phyloP scores from a whole-genome alignment of 1,140 invertebrate species.

The Zaprionus nigranus region DNA sequence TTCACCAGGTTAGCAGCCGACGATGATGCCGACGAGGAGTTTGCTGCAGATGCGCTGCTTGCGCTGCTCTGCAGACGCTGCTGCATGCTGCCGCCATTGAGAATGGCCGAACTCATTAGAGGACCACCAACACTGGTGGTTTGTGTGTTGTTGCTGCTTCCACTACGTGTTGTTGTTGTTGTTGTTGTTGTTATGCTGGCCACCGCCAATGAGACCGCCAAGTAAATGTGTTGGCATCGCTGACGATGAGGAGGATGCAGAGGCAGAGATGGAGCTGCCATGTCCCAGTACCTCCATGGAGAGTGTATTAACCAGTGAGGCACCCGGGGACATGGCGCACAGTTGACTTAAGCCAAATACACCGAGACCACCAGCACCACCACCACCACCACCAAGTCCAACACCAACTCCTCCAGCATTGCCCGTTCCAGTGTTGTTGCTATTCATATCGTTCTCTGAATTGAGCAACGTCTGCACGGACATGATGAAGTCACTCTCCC shows the following conservation, averaged over 20 bases:
- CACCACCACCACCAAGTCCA: background rate
- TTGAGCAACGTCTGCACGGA: slow-evolving; percentile 93
- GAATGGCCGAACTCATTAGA: slow-evolving; percentile 88
- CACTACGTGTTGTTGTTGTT: slow-evolving; percentile 76
- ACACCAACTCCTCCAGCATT: background rate
- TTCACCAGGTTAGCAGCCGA: slow-evolving; percentile 63
- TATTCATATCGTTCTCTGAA: slow-evolving; percentile 86
- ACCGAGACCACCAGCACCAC: background rate
- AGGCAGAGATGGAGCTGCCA: slow-evolving; percentile 30
- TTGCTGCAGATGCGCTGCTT: slow-evolving; percentile 54
- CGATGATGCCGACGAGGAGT: slow-evolving; percentile 79
- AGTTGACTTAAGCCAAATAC: slow-evolving; percentile 50
- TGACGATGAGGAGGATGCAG: slow-evolving; percentile 25
- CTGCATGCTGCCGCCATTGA: slow-evolving; percentile 87
- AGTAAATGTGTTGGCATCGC: slow-evolving; percentile 63
- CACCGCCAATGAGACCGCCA: slow-evolving; percentile 79
- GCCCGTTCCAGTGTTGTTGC: slow-evolving; percentile 73
- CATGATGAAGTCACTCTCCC: slow-evolving; percentile 94
- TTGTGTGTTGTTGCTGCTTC: slow-evolving; percentile 56
- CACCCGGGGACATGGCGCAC: slow-evolving; percentile 73
- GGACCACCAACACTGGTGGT: slow-evolving; percentile 86
- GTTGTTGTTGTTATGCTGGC: slow-evolving; percentile 57
- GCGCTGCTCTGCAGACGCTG: slow-evolving; percentile 55
- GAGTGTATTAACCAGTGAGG: slow-evolving; percentile 70
- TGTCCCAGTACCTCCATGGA: slow-evolving; percentile 74